phyloP scores from a whole-genome alignment of 2,797 vertebrate genomes.

The Danio tinwini region DNA sequence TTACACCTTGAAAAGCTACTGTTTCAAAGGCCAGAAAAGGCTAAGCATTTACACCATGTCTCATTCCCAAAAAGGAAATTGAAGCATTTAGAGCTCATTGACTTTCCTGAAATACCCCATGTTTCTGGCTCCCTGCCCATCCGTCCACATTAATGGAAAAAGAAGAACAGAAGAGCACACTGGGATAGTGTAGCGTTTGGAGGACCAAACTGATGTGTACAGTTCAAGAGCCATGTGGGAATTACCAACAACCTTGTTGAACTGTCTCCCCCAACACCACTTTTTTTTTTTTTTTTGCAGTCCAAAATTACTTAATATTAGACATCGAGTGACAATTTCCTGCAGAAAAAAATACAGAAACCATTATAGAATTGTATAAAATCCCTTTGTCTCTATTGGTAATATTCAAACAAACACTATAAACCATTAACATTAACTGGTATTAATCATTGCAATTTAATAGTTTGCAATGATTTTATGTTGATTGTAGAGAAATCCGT shows the following conservation, averaged over 20 bases:
- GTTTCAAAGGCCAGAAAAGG: background rate
- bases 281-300: background rate
- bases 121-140: conserved; percentile 25
- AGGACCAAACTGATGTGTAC: background rate
- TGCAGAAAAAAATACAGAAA: too few relatives aligned
- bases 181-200: conserved; percentile 18
- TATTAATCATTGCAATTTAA: too few relatives aligned
- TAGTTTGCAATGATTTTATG: too few relatives aligned
- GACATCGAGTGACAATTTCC: background rate
- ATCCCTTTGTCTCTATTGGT: too few relatives aligned
- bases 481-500: too few relatives aligned
- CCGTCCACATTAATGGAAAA: conserved; percentile 8
- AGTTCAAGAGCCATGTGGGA: background rate
- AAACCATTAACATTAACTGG: too few relatives aligned
- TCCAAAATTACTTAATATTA: conserved; percentile 7
- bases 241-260: background rate
- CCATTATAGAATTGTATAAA: too few relatives aligned
- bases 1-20: background rate
- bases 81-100: conserved; percentile 12
- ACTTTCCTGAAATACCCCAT: conserved; percentile 13
- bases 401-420: too few relatives aligned
- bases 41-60: conserved; percentile 6
- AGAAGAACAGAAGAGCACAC: conserved; percentile 2
- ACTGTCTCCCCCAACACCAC: conserved; percentile 5
- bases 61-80: background rate